Evolutionary conservation across 2,113 vertebrate genomes (phyloP), one percentile per base, ranked within the genome.

Genomic region (Leptobrachium leishanense): DNA sequence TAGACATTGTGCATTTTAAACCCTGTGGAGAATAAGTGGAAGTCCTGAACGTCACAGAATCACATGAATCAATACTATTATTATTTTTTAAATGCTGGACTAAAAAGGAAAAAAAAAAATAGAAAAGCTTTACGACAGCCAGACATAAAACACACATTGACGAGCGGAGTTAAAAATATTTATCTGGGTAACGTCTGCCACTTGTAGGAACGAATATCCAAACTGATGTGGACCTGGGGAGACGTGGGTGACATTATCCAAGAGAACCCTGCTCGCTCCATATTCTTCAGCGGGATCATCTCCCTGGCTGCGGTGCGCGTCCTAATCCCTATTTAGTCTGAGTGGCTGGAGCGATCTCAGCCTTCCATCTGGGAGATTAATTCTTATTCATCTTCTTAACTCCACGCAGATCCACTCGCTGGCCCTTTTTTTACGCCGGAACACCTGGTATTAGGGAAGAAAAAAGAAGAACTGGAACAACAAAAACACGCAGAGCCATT

Each of bases 331-430:
- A 20, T 2, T 87, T 83, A 79, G 85, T 83, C 84, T 84, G 81
- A 84, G 82, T 79, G 70, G 74, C 82, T 81, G 83, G 74, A 83
- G 76, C 71, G 54, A 63, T 70, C 79, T 86, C 75, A 76, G 82
- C 78, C 83, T 85, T 90, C 92, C 89, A 91, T 92, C 91, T 92
- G 90, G 86, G 86, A 74, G 90, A 92, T 92, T 93, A 93, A 88
- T 90, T 82, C 53, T 82, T 78, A 72, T 82, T 94, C 90, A 94
- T 94, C 93, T 89, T 93, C 92, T 94, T 94, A 94, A 85, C 87
- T 83, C 86, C 85, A 90, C 88, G 89, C 90, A 85, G 82, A 77
- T 77, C 82, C 46, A 46, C 69, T 50, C 62, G 31, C 67, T 42
- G 62, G 64, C 78, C 80, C 57, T 50, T 31, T 43, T 20, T 44